A percentile compares a stretch with the other conserved stretches of the same genome.
phyloP scores from a whole-genome alignment of 2,113 vertebrate species.

The Indri indri region DNA sequence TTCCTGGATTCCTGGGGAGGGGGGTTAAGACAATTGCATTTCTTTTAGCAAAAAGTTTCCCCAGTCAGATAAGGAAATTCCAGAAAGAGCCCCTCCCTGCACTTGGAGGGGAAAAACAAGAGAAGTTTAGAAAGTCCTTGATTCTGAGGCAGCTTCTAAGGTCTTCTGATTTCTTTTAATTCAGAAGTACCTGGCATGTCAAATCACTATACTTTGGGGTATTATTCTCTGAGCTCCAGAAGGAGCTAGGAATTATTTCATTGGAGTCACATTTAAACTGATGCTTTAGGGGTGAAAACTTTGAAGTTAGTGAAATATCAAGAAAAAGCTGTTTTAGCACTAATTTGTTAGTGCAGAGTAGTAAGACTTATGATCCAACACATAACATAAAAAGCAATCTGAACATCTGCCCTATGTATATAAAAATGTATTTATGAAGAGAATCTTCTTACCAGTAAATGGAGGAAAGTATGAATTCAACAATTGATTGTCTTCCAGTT shows the following conservation, averaged over 20 bases:
- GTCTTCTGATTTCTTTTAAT: neutral
- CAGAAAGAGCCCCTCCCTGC: neutral
- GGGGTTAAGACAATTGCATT: neutral
- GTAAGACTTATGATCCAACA: neutral
- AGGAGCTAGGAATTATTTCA: neutral
- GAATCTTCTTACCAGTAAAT: neutral
- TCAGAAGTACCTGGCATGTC: neutral
- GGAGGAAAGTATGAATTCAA: neutral
- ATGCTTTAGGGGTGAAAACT: neutral
- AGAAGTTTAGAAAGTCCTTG: neutral
- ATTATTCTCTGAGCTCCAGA: neutral
- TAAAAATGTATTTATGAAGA: neutral
- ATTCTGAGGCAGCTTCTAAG: neutral
- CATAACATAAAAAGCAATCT: neutral
- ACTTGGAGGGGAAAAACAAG: neutral
- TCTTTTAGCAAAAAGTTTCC: neutral
- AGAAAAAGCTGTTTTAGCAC: neutral
- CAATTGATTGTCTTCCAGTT: neutral
- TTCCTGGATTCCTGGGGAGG: neutral
- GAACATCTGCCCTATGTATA: neutral
- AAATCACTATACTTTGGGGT: neutral
- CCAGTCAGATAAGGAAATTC: neutral
- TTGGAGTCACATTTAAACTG: neutral
- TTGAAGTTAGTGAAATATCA: neutral
- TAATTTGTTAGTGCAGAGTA: neutral